phyloP scores from a whole-genome alignment of 2,888 invertebrate genomes.

The Parapristionchus giblindavisi region DNA sequence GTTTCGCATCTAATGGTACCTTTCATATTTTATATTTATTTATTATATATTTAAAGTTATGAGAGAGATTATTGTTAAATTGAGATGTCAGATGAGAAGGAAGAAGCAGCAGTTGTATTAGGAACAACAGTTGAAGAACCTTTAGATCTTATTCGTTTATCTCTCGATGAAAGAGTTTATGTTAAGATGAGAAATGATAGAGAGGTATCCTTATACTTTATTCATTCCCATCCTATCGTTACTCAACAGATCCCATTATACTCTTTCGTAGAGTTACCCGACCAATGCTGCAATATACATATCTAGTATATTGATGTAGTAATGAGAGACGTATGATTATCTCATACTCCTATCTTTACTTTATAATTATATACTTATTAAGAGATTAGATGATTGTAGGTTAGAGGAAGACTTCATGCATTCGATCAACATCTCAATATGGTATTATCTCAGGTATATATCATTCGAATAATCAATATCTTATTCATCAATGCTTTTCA shows the following conservation, averaged over 20 bases:
- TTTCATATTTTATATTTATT: too few species aligned
- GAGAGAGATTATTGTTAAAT: too few species aligned
- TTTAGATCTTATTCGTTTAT: slow-evolving; percentile 91
- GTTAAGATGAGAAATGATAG: slow-evolving; percentile 99
- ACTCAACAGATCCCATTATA: too few species aligned
- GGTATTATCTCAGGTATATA: slow-evolving; percentile 77
- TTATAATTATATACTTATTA: background rate
- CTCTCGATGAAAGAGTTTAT: slow-evolving; percentile 96
- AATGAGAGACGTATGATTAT: too few species aligned
- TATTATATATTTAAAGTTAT: too few species aligned
- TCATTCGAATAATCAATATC: background rate
- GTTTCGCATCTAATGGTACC: too few species aligned
- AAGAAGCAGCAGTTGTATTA: slow-evolving; percentile 68
- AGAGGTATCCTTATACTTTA: too few species aligned
- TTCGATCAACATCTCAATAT: slow-evolving; percentile 99
- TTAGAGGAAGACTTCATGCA: slow-evolving; percentile 77
- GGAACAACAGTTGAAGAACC: slow-evolving; percentile 96
- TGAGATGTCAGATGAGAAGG: slow-evolving; percentile 27
- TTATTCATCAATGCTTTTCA: too few species aligned
- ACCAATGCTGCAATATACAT: too few species aligned
- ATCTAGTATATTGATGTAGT: too few species aligned
- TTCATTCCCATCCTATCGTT: too few species aligned
- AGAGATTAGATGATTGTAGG: slow-evolving; percentile 38
- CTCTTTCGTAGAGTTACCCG: too few species aligned
- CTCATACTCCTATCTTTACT: background rate